Evolutionary conservation across 1,140 invertebrate species (phyloP), one percentile per base, ranked within the genome.

Genomic region (Eupristina koningsbergeri): DNA sequence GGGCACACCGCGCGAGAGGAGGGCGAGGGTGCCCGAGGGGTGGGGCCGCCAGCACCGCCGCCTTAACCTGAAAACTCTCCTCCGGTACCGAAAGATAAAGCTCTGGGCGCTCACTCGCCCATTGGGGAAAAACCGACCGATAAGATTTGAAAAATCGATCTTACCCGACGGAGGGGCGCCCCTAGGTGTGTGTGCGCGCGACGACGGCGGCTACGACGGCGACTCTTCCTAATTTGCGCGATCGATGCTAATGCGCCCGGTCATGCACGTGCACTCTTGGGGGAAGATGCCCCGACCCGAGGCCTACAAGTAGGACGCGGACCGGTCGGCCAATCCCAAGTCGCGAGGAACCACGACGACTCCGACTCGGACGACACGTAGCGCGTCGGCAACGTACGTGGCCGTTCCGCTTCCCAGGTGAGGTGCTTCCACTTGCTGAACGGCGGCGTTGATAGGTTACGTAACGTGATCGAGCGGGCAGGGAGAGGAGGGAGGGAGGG

Each of bases 111-210:
- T 71, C 11, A 45, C 41, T n/a, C 29, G 34, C 34, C 36, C 34
- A 36, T n/a, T 41, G 19, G 67, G 39, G 39, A 31, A 69, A 69
- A 71, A 13, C 19, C 19, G 67, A 31, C 67, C 36, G 39, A 71
- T 71, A 71, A 71, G 67, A 71, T 71, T 71, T n/a, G 67, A 71
- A 41, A 71, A 41, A 71, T n/a, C 67, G 39, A 71, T 41, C 19
- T 6, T 11, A 17, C 6, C 31, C 17, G 67, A 3, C 34, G 36
- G 17, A 22, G 67, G 22, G 13, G 7, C 0, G 22, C 19, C 19
- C 17, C 29, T 0, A 29, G 41, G 17, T 41, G 36, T 13, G 47
- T 19, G 47, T 41, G 39, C 71, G 19, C n/a, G 19, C 73, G 1
- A n/a, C 15, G 26, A 39, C 41, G n/a, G 7, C 26, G 36, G 19